These are phyloP conservation scores for Tetranychus urticae DNA, from an alignment of 1,140 invertebrate species.

Conservation along the genomic window DNA sequence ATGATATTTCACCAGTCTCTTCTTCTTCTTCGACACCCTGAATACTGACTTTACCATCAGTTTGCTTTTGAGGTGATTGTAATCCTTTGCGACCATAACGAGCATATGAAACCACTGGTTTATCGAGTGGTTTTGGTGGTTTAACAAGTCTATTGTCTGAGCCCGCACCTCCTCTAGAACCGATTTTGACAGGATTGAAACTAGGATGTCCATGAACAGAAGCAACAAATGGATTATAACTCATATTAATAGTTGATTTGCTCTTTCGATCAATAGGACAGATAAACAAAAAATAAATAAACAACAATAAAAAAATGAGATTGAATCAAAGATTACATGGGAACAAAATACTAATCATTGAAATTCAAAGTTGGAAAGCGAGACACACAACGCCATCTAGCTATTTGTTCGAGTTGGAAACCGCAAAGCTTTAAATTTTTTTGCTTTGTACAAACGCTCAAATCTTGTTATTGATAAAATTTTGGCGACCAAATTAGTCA, in stretches of 20 bases:
- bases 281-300: no score
- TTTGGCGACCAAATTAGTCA: no score
- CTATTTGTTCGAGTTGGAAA: no score
- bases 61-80: constrained; percentile 8
- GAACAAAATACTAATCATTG: no score
- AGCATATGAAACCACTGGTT: constrained; percentile 96
- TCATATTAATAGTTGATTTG: not conserved
- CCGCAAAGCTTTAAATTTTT: no score
- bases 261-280: not conserved
- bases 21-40: constrained; percentile 91
- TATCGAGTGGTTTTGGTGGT: constrained; percentile 88
- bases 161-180: constrained; percentile 36
- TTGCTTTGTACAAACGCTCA: no score
- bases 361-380: no score
- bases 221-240: constrained; percentile 52
- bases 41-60: constrained; percentile 47
- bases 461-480: no score
- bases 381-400: no score
- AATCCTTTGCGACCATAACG: constrained; percentile 59
- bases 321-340: no score
- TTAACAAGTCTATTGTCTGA: constrained; percentile 57
- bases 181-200: constrained; percentile 78
- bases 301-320: no score
- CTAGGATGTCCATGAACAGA: constrained; percentile 70
- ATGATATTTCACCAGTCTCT: constrained; percentile 79